These are phyloP conservation scores for Anarhynchus alexandrinus DNA, from an alignment of 2,113 vertebrate species.

Conservation along the genomic window DNA sequence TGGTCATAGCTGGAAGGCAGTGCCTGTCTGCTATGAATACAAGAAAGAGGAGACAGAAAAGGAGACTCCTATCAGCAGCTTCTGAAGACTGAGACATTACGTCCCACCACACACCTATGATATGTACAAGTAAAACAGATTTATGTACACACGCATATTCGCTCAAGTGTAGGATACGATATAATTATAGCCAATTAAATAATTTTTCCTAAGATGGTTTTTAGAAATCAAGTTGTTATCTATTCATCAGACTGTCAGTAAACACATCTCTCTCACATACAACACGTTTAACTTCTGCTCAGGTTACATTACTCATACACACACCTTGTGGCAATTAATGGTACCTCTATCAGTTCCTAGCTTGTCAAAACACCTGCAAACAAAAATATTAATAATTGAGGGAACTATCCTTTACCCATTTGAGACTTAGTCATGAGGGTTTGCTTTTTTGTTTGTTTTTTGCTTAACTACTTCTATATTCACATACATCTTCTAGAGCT, in stretches of 20 bases:
- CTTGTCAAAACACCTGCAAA: background rate
- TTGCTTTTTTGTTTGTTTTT: background rate
- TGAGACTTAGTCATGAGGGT: background rate
- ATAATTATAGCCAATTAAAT: slow-evolving; percentile 37
- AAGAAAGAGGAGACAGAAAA: background rate
- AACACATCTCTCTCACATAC: background rate
- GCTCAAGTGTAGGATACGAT: background rate
- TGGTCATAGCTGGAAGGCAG: background rate
- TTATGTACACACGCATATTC: background rate
- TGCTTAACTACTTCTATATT: background rate
- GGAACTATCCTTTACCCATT: background rate
- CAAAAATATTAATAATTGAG: background rate
- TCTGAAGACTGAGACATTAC: background rate
- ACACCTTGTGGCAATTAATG: background rate
- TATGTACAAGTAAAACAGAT: background rate
- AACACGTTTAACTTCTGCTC: slow-evolving; percentile 28
- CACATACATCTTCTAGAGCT: background rate
- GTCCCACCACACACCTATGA: background rate
- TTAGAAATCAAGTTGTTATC: slow-evolving; percentile 34
- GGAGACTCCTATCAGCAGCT: background rate
- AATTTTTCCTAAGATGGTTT: background rate
- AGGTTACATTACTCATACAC: background rate
- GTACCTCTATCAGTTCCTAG: background rate
- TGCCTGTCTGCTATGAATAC: background rate
- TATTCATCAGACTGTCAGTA: slow-evolving; percentile 37